These are phyloP conservation scores for Scartelaos histophorus DNA, from an alignment of 2,113 vertebrate species.

Conservation along the genomic window DNA sequence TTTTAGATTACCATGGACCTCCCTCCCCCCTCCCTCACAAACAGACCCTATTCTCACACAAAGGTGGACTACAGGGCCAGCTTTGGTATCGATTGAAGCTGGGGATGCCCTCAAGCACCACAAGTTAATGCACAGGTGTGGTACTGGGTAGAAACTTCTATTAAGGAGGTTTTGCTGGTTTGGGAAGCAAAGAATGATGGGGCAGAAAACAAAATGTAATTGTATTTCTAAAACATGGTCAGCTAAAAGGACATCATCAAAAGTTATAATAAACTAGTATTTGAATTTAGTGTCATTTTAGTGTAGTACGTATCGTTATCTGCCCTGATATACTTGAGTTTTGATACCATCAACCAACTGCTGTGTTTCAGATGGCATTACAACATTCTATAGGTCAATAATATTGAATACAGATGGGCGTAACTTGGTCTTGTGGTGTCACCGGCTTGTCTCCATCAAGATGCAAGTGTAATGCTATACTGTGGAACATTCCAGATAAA, in stretches of 20 bases:
- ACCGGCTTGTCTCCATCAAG: too few species aligned
- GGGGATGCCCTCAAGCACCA: background rate
- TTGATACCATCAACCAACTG: too few species aligned
- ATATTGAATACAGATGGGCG: too few species aligned
- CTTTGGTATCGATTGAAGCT: constrained; percentile 5
- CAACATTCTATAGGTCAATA: too few species aligned
- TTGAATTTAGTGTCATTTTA: background rate
- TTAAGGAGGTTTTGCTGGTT: background rate
- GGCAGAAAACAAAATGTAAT: background rate
- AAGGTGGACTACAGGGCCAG: background rate
- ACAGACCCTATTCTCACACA: constrained; percentile 10
- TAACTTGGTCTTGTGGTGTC: too few species aligned
- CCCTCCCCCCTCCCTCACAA: constrained; percentile 19
- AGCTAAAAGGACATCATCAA: background rate
- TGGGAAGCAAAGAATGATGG: background rate
- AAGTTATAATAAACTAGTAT: background rate
- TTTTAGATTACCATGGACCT: constrained; percentile 28
- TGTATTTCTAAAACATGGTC: background rate
- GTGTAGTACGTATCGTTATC: too few species aligned
- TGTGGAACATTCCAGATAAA: too few species aligned
- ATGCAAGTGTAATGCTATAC: too few species aligned
- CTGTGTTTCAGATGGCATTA: too few species aligned
- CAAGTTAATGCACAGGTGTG: constrained; percentile 4
- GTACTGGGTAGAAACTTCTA: background rate
- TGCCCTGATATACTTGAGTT: too few species aligned